Evolutionary conservation across 2,113 vertebrate genomes (phyloP).

Genomic region (Camarhynchus parvulus): DNA sequence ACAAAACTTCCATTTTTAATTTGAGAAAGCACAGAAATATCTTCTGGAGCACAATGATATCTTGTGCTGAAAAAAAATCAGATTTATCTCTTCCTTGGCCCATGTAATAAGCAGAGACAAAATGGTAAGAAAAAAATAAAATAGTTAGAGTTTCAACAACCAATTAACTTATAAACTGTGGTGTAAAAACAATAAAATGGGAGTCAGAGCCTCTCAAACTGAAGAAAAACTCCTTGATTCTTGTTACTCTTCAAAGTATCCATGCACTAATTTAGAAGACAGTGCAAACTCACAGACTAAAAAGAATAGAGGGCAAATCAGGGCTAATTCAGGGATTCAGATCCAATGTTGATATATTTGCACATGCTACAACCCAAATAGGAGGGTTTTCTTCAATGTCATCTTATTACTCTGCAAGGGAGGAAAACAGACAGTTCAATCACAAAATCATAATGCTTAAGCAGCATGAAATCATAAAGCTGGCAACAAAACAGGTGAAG

Average conservation of each 20-base stretch:
- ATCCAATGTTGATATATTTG: conserved; percentile 31
- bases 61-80: background rate
- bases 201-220: conserved; percentile 15
- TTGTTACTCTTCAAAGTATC: background rate
- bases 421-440: conserved; percentile 69
- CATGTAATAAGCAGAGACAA: background rate
- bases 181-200: background rate
- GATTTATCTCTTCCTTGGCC: background rate
- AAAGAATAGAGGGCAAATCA: conserved; percentile 13
- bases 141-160: background rate
- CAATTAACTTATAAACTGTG: background rate
- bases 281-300: background rate
- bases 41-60: background rate
- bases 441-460: conserved; percentile 73
- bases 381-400: conserved; percentile 53
- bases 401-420: conserved; percentile 60
- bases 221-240: conserved; percentile 22
- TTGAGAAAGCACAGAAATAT: background rate
- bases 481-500: conserved; percentile 72
- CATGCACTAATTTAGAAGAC: background rate
- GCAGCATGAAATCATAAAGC: conserved; percentile 73
- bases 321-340: background rate
- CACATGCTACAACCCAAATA: background rate
- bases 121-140: background rate
- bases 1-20: background rate